Percentiles rank a stretch among this genome's conserved stretches.
phyloP scores from a whole-genome alignment of 1,140 invertebrate genomes.

The Onthophagus taurus region DNA sequence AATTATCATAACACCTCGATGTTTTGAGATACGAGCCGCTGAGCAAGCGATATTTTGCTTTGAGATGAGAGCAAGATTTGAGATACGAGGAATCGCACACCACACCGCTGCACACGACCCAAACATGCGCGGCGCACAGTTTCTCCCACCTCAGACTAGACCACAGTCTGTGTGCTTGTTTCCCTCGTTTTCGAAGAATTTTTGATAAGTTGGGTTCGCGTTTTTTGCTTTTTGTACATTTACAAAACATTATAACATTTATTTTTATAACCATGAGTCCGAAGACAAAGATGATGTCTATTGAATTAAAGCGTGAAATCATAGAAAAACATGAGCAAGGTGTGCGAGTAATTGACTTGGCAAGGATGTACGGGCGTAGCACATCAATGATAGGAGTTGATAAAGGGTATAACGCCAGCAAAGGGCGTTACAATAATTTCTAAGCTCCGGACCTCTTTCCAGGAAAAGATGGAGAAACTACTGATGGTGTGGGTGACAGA shows the following conservation, averaged over 20 bases:
- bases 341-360: constrained; percentile 21
- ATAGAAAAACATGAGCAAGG: constrained; percentile 22
- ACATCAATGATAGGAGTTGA: constrained; percentile 20
- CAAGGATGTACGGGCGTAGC: constrained; percentile 17
- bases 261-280: too few relatives aligned
- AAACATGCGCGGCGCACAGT: too few relatives aligned
- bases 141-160: constrained; percentile 13
- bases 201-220: constrained; percentile 13
- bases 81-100: constrained; percentile 17
- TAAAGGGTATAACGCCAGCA: constrained; percentile 17
- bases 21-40: constrained; percentile 17
- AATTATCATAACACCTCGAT: too few relatives aligned
- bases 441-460: constrained; percentile 15
- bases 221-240: constrained; percentile 12
- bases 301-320: too few relatives aligned
- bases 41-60: constrained; percentile 18
- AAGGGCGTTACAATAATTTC: constrained; percentile 20
- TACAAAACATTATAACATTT: constrained; percentile 12
- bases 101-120: constrained; percentile 10
- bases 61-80: constrained; percentile 17
- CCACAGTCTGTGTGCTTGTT: constrained; percentile 12
- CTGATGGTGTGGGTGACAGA: constrained; percentile 20
- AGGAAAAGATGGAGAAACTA: constrained; percentile 21
- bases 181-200: constrained; percentile 14
- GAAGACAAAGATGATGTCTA: constrained; percentile 10